Evolutionary conservation across 2,797 vertebrate species (phyloP), one percentile per base, ranked within the genome.

Genomic region (Phrynocephalus guinanensis): DNA sequence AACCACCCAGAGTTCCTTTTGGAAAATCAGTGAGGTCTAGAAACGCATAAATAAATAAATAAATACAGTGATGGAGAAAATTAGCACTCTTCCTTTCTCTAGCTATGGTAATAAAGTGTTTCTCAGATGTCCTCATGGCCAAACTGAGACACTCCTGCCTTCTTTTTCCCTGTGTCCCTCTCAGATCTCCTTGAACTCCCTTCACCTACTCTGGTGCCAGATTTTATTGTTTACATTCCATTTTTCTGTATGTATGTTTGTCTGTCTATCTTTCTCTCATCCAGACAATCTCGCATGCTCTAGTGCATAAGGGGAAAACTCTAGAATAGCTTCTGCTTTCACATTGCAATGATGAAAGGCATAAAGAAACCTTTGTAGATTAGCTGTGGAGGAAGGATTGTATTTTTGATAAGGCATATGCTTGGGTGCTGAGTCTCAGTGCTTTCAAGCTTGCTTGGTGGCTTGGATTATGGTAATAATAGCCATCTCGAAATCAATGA

Each of bases 401-500:
- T 44, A 11, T 7, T 18, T 86, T 0, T 2, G 56, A 0, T 0
- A 6, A 28, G 28, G 0, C 0, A 24, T 24, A 0, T 77, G 5
- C 15, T 5, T 52, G 68, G 26, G 73, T 1, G 0, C 30, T 44
- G 22, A 48, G 38, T 16, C 26, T 3, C 9, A 16, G 6, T 76
- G 26, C 26, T 38, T 67, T 72, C 24, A 76, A 15, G 20, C 66
- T 60, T 66, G 52, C 16, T 15, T n/a, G 9, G 44, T 30, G 67
- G 30, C 50, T 7, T 38, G 9, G 33, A 10, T 73, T 56, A 38
- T 33, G 30, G 56, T 60, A 18, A 24, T 50, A 13, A 22, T 67
- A 48, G 38, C 33, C 26, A 22, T 75, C 16, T 67, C 22, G 50
- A 67, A 6, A 26, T 67, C 60, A 24, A 38, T 30, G 77, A 68